Base-by-base conservation (phyloP, 2,113 vertebrate genomes). In the Ctenomys sociabilis region DNA sequence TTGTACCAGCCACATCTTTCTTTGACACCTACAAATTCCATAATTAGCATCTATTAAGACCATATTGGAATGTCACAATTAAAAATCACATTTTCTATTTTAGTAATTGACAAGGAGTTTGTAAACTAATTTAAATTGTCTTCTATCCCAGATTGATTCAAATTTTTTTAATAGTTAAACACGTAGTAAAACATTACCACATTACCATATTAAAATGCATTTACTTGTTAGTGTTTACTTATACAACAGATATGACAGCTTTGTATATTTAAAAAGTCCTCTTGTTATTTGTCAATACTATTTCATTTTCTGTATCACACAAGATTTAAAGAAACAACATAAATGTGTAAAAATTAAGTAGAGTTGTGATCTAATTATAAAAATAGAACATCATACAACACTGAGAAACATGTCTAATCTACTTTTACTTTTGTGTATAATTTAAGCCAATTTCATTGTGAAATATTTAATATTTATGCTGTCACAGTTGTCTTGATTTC, bases 311-410 rank as follows among this genome's bases (percentile, higher is more conserved):
- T 92, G 43, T 30, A 87, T 81, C 61, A 95, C 91, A 35, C 13
- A 94, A 86, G 97, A 97, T 96, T 97, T 97, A 98, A 98, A 98
- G 90, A 97, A 98, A 97, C 52, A 97, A 93, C 83, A 94, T 97
- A 97, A 96, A 49, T 92, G 98, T 96, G 96, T 96, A 97, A 97
- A 75, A 95, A 97, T 96, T 95, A 97, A 92, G 93, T 96, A 96
- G 90, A 98, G 97, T 97, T 11, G 0, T 97, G 96, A 98, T 93
- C 92, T 95, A 97, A 97, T 97, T 98, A 95, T 43, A 77, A 91
- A 78, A 49, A 78, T 9, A 49, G 59, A 98, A 93, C 95, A 49
- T 78, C 92, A 30, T 63, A 14, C 72, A 96, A 59, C 78, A 97
- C 92, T 87, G 52, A 93, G 94, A 96, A 98, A 97, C n/a, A 98